A percentile compares a stretch with the other conserved stretches of the same genome.
Conservation (phyloP, 2,113 vertebrate species). For the Thymallus thymallus region DNA sequence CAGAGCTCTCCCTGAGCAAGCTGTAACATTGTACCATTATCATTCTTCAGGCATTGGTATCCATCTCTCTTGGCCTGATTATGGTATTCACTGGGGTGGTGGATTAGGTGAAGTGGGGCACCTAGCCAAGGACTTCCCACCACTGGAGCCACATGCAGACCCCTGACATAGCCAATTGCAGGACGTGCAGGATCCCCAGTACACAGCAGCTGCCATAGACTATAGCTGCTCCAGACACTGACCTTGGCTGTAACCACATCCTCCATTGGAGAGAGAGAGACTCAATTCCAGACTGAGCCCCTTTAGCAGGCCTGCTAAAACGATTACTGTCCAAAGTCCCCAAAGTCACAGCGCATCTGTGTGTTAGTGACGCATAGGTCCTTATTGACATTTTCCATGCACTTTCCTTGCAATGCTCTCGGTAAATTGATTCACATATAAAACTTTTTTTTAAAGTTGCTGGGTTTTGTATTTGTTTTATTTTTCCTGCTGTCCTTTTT, state of each 20-base stretch:
- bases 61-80: background rate
- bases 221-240: conserved; percentile 19
- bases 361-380: conserved; percentile 6
- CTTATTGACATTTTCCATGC: background rate
- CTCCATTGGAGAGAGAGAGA: conserved; percentile 43
- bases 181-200: background rate
- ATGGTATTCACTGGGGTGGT: background rate
- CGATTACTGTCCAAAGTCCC: conserved; percentile 51
- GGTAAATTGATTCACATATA: background rate
- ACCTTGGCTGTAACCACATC: conserved; percentile 47
- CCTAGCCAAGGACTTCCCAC: conserved; percentile 39
- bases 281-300: conserved; percentile 52
- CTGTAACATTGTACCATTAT: background rate
- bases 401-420: background rate
- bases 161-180: too few relatives aligned
- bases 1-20: too few relatives aligned
- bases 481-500: background rate
- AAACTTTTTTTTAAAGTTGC: background rate
- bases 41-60: background rate
- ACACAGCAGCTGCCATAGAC: background rate
- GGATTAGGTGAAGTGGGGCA: conserved; percentile 36
- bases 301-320: conserved; percentile 66
- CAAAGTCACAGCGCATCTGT: conserved; percentile 38
- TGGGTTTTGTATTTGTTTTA: background rate
- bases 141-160: too few relatives aligned